Evolutionary conservation across 2,888 invertebrate species (phyloP), one percentile per base, ranked within the genome.

Genomic region (Stenchaetothrips biformis): DNA sequence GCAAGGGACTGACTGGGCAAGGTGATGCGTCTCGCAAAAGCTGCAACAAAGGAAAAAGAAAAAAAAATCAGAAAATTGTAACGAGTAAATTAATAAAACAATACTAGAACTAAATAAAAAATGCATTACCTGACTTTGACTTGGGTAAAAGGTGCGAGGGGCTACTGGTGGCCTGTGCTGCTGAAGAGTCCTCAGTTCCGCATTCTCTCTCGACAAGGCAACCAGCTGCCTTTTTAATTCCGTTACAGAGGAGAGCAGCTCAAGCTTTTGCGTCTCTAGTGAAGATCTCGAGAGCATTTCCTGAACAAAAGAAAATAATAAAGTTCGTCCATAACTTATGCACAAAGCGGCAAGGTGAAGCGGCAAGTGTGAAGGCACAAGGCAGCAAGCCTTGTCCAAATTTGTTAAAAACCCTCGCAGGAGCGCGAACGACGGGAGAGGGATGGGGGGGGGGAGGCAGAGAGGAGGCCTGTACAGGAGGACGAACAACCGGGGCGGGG

Each of bases 181-280:
- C 16, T 85, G 88, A 7, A 74, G 25, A 9, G 67, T 21, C 82
- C 93, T 90, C 80, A 97, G 89, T 84, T 97, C 95, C 80, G 93
- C 86, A 84, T 96, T 94, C 83, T 98, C 97, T 81, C 95, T 91
- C 86, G 98, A 98, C 79, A 96, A 89, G 59, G 94, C 92, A 7
- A 95, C 93, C 83, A 94, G 92, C 83, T 95, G 93, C 82, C 97
- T 89, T 85, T 98, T 95, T 83, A 98, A 90, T 86, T 96, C 97
- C 82, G 97, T 96, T 83, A 99, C 90, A 84, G 98, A 96, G 74
- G 96, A 95, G 89, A 98, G 90, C 83, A 99, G 88, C 87, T 98
- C 98, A 84, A 98, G 88, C 87, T 98, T 97, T 88, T 97, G 97
- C 0, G 97, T 97, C 89, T 98, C 98, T 82, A 98, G 87, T 4